A percentile compares a stretch with the other conserved stretches of the same genome.
Evolutionary conservation across 2,888 invertebrate species (phyloP).

Genomic region (Limenitis camilla): DNA sequence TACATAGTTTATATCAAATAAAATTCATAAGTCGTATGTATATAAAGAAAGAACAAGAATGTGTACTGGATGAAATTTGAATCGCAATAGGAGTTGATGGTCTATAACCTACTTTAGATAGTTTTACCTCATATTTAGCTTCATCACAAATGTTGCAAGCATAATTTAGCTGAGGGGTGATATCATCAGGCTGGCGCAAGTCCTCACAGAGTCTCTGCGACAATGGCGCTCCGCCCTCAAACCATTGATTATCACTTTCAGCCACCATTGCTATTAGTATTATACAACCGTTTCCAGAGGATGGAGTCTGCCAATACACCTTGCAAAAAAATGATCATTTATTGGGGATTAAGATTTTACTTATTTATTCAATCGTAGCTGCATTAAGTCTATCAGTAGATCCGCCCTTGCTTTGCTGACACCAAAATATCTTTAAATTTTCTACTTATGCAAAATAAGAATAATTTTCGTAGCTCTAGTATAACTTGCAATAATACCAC

Average conservation of each 20-base stretch:
- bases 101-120: not conserved
- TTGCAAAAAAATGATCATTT: constrained; percentile 22
- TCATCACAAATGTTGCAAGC: constrained; percentile 61
- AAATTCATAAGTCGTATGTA: not conserved
- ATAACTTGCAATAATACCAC: no score
- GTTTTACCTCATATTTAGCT: constrained; percentile 61
- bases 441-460: no score
- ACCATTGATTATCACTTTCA: constrained; percentile 57
- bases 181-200: constrained; percentile 57
- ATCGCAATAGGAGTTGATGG: no score
- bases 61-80: no score
- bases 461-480: no score
- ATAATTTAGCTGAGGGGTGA: constrained; percentile 49
- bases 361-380: no score
- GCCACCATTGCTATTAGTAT: constrained; percentile 61
- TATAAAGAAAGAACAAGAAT: not conserved
- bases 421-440: no score
- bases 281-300: constrained; percentile 56
- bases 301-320: constrained; percentile 65
- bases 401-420: no score
- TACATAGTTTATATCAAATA: no score
- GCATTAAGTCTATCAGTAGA: no score
- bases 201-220: constrained; percentile 56
- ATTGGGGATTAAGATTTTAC: no score
- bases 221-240: constrained; percentile 54